Evolutionary conservation across 1,140 invertebrate species (phyloP).

Genomic region (Bombus vancouverensis): DNA sequence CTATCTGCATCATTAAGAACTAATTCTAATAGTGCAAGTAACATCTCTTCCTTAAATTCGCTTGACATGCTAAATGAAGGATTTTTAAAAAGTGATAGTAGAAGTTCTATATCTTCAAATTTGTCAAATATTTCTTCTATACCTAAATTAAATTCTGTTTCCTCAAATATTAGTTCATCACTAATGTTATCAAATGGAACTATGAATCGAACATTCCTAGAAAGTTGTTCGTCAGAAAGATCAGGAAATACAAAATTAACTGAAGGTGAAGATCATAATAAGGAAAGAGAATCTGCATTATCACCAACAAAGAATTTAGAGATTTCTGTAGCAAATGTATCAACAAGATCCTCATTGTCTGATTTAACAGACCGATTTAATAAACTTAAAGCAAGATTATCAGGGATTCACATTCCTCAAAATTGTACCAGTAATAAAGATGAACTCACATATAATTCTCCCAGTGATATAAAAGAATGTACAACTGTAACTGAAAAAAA

Average conservation of each 20-base stretch:
- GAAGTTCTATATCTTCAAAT: slow-evolving; percentile 54
- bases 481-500: slow-evolving; percentile 18
- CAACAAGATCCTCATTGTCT: slow-evolving; percentile 42
- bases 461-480: slow-evolving; percentile 7
- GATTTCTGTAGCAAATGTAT: slow-evolving; percentile 2
- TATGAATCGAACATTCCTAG: slow-evolving; percentile 70
- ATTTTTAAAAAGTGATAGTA: slow-evolving; percentile 49
- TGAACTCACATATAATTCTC: neutral
- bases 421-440: neutral
- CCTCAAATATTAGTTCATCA: slow-evolving; percentile 53
- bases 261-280: neutral
- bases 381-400: slow-evolving; percentile 59
- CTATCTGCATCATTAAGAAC: slow-evolving; percentile 19
- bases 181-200: slow-evolving; percentile 54
- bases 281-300: slow-evolving; percentile 3
- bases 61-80: slow-evolving; percentile 57
- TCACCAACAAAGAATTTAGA: neutral
- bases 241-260: slow-evolving; percentile 10
- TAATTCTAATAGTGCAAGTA: slow-evolving; percentile 8
- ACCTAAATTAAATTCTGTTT: slow-evolving; percentile 55
- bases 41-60: slow-evolving; percentile 35
- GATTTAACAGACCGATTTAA: slow-evolving; percentile 65
- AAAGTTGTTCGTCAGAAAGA: slow-evolving; percentile 35
- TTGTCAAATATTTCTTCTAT: slow-evolving; percentile 68
- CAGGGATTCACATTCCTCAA: neutral